Conservation (phyloP, 1,140 invertebrate genomes). For the Danaus melanippus region DNA sequence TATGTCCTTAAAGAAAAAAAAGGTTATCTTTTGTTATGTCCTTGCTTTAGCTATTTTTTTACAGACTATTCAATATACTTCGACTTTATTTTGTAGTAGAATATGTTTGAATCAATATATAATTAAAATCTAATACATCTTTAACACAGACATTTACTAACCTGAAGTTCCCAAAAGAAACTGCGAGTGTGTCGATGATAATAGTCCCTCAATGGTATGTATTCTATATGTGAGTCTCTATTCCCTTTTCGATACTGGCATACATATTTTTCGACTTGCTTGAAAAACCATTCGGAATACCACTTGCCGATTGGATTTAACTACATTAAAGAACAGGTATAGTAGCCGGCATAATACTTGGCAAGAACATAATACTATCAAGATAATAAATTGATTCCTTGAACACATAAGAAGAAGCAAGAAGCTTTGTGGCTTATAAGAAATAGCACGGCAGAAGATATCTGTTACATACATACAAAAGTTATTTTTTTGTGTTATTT, state of each 20-base stretch:
- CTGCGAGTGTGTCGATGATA: slow-evolving; percentile 87
- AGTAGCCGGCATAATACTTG: too few species aligned
- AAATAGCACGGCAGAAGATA: too few species aligned
- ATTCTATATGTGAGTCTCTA: slow-evolving; percentile 73
- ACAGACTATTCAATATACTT: too few species aligned
- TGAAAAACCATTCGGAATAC: slow-evolving; percentile 90
- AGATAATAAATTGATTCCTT: too few species aligned
- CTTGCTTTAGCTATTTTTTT: too few species aligned
- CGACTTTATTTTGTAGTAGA: too few species aligned
- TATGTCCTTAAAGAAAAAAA: slow-evolving; percentile 76
- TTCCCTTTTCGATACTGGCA: slow-evolving; percentile 24
- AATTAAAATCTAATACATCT: slow-evolving; percentile 1
- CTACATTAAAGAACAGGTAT: slow-evolving; percentile 18
- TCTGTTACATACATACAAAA: too few species aligned
- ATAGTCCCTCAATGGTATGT: slow-evolving; percentile 85
- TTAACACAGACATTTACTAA: slow-evolving; percentile 38
- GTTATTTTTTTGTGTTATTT: too few species aligned
- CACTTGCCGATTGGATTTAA: slow-evolving; percentile 80
- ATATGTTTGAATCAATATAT: too few species aligned
- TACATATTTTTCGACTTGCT: slow-evolving; percentile 77
- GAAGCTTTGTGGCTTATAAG: too few species aligned
- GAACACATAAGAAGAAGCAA: too few species aligned
- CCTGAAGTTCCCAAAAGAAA: slow-evolving; percentile 88
- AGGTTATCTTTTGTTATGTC: not conserved
- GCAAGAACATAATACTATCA: too few species aligned